phyloP scores from a whole-genome alignment of 2,797 vertebrate genomes.

The Ctenopoma multispine region DNA sequence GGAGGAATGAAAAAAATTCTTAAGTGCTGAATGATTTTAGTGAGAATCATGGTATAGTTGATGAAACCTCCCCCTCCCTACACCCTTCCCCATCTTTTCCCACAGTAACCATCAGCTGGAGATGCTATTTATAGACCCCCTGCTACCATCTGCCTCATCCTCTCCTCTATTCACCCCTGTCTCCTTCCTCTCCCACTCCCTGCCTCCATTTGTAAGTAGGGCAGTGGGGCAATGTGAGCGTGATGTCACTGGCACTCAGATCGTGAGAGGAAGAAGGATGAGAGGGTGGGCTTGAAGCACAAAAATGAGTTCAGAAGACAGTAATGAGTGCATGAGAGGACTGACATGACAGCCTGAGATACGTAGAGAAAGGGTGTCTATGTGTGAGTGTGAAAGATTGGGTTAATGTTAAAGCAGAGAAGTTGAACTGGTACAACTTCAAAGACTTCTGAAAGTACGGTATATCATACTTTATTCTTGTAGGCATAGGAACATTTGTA shows the following conservation, averaged over 20 bases:
- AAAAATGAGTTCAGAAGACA: conserved; percentile 38
- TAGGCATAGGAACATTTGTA: neutral
- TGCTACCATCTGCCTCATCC: conserved; percentile 80
- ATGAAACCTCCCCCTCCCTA: conserved; percentile 55
- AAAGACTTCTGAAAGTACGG: conserved; percentile 45
- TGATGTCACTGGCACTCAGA: conserved; percentile 78
- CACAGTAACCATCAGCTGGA: conserved; percentile 84
- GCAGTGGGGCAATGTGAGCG: conserved; percentile 83
- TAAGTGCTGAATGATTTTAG: conserved; percentile 34
- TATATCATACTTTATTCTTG: neutral
- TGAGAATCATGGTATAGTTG: conserved; percentile 45
- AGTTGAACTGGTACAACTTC: conserved; percentile 34
- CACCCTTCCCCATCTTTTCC: conserved; percentile 41
- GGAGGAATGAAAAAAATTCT: neutral
- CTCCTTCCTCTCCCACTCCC: conserved; percentile 70
- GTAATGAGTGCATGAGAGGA: conserved; percentile 47
- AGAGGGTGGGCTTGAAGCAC: conserved; percentile 49
- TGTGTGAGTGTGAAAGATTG: conserved; percentile 2
- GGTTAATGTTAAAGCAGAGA: conserved; percentile 25
- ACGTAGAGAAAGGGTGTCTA: conserved; percentile 2
- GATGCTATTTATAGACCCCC: conserved; percentile 82
- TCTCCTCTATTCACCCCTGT: conserved; percentile 70
- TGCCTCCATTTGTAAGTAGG: conserved; percentile 83
- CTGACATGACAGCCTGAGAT: conserved; percentile 28
- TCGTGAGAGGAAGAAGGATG: conserved; percentile 67